phyloP scores from a whole-genome alignment of 2,888 invertebrate species.

The Drosophila hamatofila region DNA sequence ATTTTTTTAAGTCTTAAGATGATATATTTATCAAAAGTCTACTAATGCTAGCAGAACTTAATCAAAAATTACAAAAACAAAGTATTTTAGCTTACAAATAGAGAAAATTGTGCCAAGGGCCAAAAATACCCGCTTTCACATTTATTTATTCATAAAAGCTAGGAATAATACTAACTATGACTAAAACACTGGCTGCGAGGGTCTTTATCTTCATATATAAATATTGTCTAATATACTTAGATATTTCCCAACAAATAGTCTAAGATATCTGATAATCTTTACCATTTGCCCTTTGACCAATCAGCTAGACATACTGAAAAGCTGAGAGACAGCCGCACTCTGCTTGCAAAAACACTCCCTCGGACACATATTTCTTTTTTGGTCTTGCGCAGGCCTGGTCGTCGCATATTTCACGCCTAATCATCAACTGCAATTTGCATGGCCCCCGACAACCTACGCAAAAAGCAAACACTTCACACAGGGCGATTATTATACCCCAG shows the following conservation, averaged over 20 bases:
- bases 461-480: conserved; percentile 51
- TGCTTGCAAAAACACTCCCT: conserved; percentile 1
- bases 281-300: conserved; percentile 16
- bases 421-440: conserved; percentile 60
- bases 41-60: too few relatives aligned
- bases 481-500: conserved; percentile 52
- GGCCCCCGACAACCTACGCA: conserved; percentile 40
- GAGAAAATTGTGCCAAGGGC: too few relatives aligned
- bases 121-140: too few relatives aligned
- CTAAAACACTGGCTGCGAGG: too few relatives aligned
- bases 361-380: conserved; percentile 9
- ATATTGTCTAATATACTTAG: neutral
- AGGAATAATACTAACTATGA: too few relatives aligned
- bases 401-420: conserved; percentile 58
- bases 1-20: too few relatives aligned
- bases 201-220: too few relatives aligned
- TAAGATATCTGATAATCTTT: neutral
- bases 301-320: neutral
- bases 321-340: neutral
- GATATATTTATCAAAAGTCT: too few relatives aligned
- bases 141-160: too few relatives aligned
- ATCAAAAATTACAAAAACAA: too few relatives aligned
- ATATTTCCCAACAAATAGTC: neutral
- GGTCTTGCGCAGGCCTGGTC: conserved; percentile 12
- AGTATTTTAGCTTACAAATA: too few relatives aligned